A percentile compares a stretch with the other conserved stretches of the same genome.
phyloP scores from a whole-genome alignment of 2,797 vertebrate genomes.

The Bucorvus abyssinicus region DNA sequence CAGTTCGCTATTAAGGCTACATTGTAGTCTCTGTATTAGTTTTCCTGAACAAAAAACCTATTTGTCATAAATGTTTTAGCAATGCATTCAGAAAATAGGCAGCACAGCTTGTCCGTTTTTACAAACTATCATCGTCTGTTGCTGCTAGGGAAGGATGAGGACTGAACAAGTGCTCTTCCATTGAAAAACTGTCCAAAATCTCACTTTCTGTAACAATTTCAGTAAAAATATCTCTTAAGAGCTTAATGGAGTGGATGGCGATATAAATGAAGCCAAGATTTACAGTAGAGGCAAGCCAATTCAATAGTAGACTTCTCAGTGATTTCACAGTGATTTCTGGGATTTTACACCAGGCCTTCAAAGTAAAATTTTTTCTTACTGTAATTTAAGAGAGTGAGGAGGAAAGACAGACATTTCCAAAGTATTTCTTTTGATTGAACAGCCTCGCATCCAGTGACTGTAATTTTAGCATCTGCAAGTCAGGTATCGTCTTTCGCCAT shows the following conservation, averaged over 20 bases:
- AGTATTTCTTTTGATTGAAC: neutral
- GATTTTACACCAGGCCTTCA: neutral
- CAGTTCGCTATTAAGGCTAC: neutral
- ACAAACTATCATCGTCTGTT: neutral
- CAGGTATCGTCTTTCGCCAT: neutral
- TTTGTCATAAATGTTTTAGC: neutral
- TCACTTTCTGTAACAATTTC: neutral
- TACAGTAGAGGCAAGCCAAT: neutral
- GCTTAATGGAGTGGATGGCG: neutral
- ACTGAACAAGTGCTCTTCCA: neutral
- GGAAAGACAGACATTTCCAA: neutral
- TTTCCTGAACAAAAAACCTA: constrained; percentile 3
- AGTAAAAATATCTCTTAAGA: neutral
- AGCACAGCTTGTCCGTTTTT: neutral
- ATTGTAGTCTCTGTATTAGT: neutral
- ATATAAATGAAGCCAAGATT: neutral
- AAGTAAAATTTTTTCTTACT: neutral
- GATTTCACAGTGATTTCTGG: neutral
- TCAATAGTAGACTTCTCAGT: neutral
- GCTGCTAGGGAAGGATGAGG: neutral
- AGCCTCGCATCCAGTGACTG: neutral
- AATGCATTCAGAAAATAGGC: neutral
- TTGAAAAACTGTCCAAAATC: neutral
- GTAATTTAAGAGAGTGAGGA: neutral
- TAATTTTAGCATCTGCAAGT: neutral